These are phyloP conservation scores for Glossophaga mutica DNA, from an alignment of 2,797 vertebrate genomes.

Conservation along the genomic window DNA sequence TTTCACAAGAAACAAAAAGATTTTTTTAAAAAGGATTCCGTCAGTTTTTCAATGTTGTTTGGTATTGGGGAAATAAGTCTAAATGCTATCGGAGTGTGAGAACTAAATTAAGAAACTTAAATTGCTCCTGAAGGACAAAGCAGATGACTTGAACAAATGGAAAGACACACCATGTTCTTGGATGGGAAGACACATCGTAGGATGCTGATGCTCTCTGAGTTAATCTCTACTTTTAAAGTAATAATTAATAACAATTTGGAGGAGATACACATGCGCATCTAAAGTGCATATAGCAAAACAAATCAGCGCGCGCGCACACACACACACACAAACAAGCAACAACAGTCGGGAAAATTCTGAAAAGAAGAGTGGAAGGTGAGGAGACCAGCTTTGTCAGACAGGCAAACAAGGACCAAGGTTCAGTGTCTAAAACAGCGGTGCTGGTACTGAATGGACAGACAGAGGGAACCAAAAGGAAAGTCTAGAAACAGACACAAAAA, in stretches of 20 bases:
- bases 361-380: background rate
- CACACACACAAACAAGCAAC: background rate
- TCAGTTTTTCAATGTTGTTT: slow-evolving; percentile 12
- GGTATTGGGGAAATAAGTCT: background rate
- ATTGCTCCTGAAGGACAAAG: background rate
- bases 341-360: background rate
- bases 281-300: background rate
- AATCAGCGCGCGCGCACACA: background rate
- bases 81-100: background rate
- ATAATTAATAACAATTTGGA: background rate
- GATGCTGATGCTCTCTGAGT: background rate
- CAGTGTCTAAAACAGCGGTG: background rate
- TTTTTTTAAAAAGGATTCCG: background rate
- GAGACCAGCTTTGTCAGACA: background rate
- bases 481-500: background rate
- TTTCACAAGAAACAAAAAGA: slow-evolving; percentile 25
- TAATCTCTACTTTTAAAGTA: background rate
- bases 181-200: background rate
- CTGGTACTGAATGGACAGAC: background rate
- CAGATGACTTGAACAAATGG: background rate
- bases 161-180: background rate
- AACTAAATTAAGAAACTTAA: slow-evolving; percentile 21
- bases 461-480: background rate
- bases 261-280: background rate
- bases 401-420: background rate